These are phyloP conservation scores for Dendrolimus kikuchii DNA, from an alignment of 1,140 invertebrate species.

Conservation along the genomic window DNA sequence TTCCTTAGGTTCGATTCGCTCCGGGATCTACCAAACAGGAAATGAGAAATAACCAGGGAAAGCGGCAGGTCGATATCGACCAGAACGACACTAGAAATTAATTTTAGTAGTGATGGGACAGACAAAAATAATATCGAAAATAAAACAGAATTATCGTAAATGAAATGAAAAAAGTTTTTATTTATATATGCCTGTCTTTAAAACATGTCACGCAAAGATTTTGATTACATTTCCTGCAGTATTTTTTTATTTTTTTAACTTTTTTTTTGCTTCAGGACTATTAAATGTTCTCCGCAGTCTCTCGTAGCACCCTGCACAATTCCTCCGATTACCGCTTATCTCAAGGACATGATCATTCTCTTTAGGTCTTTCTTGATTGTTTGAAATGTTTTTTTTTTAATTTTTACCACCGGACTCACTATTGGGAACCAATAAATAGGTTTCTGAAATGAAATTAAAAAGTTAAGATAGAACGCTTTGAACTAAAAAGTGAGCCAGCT, in stretches of 20 bases:
- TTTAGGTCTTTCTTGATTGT: constrained; percentile 11
- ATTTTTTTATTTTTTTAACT: constrained; percentile 21
- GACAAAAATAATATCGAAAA: constrained; percentile 13
- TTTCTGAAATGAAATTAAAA: constrained; percentile 3
- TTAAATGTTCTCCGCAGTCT: constrained; percentile 15
- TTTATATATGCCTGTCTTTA: constrained; percentile 17
- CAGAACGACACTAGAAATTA: constrained; percentile 8
- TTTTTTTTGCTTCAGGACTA: constrained; percentile 16
- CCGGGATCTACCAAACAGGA: too few relatives aligned
- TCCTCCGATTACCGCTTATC: constrained; percentile 18
- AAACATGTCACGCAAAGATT: constrained; percentile 21
- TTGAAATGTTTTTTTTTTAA: constrained; percentile 3
- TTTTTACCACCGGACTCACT: not conserved
- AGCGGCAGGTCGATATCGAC: not conserved
- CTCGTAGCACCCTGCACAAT: constrained; percentile 21
- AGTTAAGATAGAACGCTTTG: not conserved
- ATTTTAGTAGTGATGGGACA: constrained; percentile 14
- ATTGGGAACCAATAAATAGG: constrained; percentile 2
- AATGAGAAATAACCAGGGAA: too few relatives aligned
- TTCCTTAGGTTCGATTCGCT: too few relatives aligned
- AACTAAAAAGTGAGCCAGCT: not conserved
- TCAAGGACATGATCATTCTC: constrained; percentile 12
- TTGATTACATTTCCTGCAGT: constrained; percentile 23
- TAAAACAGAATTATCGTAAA: constrained; percentile 16
- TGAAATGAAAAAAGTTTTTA: constrained; percentile 7